A percentile compares a stretch with the other conserved stretches of the same genome.
These are phyloP conservation scores for Meiosimyza platycephala DNA, from an alignment of 2,888 invertebrate genomes.

Conservation along the genomic window DNA sequence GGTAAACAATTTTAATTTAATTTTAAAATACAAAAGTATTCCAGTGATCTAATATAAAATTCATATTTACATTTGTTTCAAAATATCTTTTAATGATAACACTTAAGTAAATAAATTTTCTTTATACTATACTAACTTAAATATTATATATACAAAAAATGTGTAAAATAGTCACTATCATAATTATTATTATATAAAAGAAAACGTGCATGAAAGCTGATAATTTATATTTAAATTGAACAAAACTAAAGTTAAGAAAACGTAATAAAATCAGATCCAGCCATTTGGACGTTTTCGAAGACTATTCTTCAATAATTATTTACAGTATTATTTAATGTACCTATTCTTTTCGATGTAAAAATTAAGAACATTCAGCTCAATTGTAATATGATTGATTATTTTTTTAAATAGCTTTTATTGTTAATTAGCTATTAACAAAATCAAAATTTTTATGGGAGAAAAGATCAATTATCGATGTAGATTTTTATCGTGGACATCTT, in stretches of 20 bases:
- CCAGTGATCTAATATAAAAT: not conserved
- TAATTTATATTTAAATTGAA: constrained; percentile 4
- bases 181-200: constrained; percentile 10
- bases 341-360: not conserved
- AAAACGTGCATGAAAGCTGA: constrained; percentile 32
- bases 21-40: not conserved
- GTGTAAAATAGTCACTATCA: not conserved
- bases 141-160: constrained; percentile 10
- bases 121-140: not conserved
- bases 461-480: constrained; percentile 25
- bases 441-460: constrained; percentile 6
- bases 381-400: constrained; percentile 1
- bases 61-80: not conserved
- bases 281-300: not conserved
- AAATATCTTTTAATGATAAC: not conserved
- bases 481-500: constrained; percentile 17
- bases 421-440: constrained; percentile 8
- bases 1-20: not conserved
- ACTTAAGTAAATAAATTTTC: not conserved
- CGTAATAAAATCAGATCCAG: no score
- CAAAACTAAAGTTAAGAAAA: not conserved
- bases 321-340: constrained; percentile 4
- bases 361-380: not conserved
- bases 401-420: constrained; percentile 16
- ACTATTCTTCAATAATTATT: not conserved